Base-by-base conservation (phyloP, 2,113 vertebrate species). In the Conger conger region DNA sequence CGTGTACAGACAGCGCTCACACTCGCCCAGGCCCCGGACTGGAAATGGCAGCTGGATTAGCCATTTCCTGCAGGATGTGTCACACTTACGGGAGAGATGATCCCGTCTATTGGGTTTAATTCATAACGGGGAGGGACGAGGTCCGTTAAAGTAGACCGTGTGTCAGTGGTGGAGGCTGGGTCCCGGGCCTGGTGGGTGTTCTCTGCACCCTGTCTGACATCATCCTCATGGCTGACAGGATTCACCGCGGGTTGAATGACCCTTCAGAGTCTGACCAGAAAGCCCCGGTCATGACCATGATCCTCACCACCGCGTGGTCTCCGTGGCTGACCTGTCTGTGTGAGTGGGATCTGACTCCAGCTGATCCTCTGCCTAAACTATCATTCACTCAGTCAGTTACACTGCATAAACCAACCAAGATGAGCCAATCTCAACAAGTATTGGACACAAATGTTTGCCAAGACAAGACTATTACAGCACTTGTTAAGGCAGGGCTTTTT, bases 41-140 rank as follows among this genome's bases (percentile, higher is more conserved):
- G 36, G 80, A 83, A 54, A 50, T 30, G 17, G 13, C 38, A 86
- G 37, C 80, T 79, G 50, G 83, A 84, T 88, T 87, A 77, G 76
- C 30, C 73, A 54, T 86, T 87, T 85, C 76, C 84, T 85, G 82
- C 38, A 80, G 81, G 86, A 84, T 80, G 68, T 37, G 45, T 63
- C 73, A 37, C 81, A 81, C 36, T 16, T 33, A 76, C 45, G 20
- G 68, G 78, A 57, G 33, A 57, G 83, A 82, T 87, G 87, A 90
- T 88, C 86, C 78, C 54, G 68, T 90, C 30, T 57, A 85, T 89
- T 37, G 82, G 87, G 86, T 89, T 88, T 60, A 79, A 85, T 37
- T 80, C 82, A 82, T 87, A 42, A 82, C 79, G 86, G 40, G 40
- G 20, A 76, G 85, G 30, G 84, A 23, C 8, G 77, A 76, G 82